These are phyloP conservation scores for Metopolophium dirhodum DNA, from an alignment of 1,140 invertebrate genomes.

Conservation along the genomic window DNA sequence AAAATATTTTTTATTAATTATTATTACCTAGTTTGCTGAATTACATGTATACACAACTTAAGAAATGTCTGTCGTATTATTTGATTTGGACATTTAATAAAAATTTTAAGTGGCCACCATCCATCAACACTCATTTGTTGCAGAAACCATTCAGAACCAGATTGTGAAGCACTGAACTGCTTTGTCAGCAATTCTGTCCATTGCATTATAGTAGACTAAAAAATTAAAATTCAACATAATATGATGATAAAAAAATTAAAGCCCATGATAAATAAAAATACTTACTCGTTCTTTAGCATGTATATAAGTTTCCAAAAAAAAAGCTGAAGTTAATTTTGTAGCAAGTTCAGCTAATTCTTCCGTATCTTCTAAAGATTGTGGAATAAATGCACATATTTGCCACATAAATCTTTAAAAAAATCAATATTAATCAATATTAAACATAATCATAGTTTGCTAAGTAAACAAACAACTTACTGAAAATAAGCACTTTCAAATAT, in stretches of 20 bases:
- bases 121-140: slow-evolving; percentile 90
- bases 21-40: slow-evolving; percentile 78
- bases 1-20: not conserved
- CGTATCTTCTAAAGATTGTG: slow-evolving; percentile 81
- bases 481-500: slow-evolving; percentile 96
- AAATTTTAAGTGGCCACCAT: slow-evolving; percentile 93
- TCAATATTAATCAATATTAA: slow-evolving; percentile 53
- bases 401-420: slow-evolving; percentile 83
- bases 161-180: slow-evolving; percentile 89
- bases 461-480: slow-evolving; percentile 70
- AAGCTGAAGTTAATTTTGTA: slow-evolving; percentile 87
- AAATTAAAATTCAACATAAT: slow-evolving; percentile 57
- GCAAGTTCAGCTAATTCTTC: slow-evolving; percentile 83
- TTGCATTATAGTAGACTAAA: slow-evolving; percentile 90
- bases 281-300: slow-evolving; percentile 92
- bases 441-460: not conserved
- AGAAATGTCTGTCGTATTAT: slow-evolving; percentile 95
- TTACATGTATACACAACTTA: slow-evolving; percentile 90
- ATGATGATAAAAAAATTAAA: not conserved
- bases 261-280: slow-evolving; percentile 50
- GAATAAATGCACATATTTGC: slow-evolving; percentile 92
- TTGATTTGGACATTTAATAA: slow-evolving; percentile 95
- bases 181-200: slow-evolving; percentile 95
- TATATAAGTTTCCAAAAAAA: slow-evolving; percentile 95
- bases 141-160: slow-evolving; percentile 90